Evolutionary conservation across 2,888 invertebrate species (phyloP), one percentile per base, ranked within the genome.

Genomic region (Melipona bicolor): DNA sequence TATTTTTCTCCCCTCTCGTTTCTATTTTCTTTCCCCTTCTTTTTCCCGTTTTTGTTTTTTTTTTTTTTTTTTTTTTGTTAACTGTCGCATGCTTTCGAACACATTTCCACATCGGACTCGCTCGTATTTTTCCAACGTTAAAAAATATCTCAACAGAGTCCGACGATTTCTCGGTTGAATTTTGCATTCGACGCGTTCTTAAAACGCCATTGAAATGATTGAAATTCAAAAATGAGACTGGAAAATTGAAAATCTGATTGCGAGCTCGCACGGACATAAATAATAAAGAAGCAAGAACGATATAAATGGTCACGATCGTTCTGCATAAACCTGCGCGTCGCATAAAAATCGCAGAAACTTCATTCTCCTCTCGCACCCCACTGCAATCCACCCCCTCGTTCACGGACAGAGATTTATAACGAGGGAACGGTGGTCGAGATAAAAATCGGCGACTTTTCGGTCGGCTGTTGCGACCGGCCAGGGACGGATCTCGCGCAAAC

Each of bases 391-490:
- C 52, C 32, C 15, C 21, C 27, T 19, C 52, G 59, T 36, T 19
- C n/a, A 36, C 24, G 65, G 79, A 72, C 75, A 50, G 77, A 85
- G 88, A 88, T 87, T 88, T 85, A 83, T 83, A 77, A 78, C 83
- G 69, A 59, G 61, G 32, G n/a, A 24, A n/a, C 21, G 27, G 32
- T 56, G 77, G 49, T 56, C 70, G 54, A 77, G 77, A 79, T 77
- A 85, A 87, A 87, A 87, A 87, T 76, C 76, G 81, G 64, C 43
- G 32, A 43, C 72, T 70, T 76, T 74, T 84, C 72, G 81, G 70
- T 68, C 43, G 43, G 54, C 43, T 43, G 52, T n/a, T 32, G 13
- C 19, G 54, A 54, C 17, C 17, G 36, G 24, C 54, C 32, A n/a
- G 54, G 32, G 64, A 62, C 61, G 77, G 64, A 73, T 82, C 50